phyloP scores from a whole-genome alignment of 2,888 invertebrate species.

The Lagria hirta region DNA sequence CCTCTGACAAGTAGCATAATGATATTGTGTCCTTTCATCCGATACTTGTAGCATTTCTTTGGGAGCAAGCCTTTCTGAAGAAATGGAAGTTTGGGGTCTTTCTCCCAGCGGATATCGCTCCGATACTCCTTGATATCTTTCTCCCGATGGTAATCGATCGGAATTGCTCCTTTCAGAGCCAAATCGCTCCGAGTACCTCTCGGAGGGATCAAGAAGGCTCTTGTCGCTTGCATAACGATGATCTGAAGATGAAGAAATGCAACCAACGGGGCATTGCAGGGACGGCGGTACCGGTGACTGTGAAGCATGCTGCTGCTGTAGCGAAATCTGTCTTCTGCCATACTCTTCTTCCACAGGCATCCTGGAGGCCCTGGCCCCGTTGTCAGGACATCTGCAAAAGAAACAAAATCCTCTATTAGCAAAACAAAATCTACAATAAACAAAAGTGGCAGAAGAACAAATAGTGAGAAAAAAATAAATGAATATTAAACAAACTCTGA shows the following conservation, averaged over 20 bases:
- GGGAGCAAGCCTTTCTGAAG: constrained; percentile 45
- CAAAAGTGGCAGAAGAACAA: no score
- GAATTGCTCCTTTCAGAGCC: constrained; percentile 47
- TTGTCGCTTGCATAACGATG: constrained; percentile 36
- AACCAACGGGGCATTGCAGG: constrained; percentile 42
- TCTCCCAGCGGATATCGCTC: constrained; percentile 53
- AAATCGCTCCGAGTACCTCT: constrained; percentile 38
- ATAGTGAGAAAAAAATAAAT: no score
- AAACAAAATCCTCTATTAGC: constrained; percentile 5
- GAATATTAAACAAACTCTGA: no score
- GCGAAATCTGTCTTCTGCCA: constrained; percentile 37
- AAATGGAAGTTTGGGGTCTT: constrained; percentile 55
- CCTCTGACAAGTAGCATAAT: constrained; percentile 37
- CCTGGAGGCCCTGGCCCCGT: constrained; percentile 65
- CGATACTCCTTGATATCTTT: constrained; percentile 50
- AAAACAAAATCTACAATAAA: no score
- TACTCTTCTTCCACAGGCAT: constrained; percentile 58
- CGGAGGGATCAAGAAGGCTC: constrained; percentile 29
- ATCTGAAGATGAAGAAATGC: constrained; percentile 38
- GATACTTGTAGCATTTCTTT: no score
- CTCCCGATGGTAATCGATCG: constrained; percentile 49
- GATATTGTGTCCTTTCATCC: constrained; percentile 25
- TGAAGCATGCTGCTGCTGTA: constrained; percentile 32
- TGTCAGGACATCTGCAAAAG: constrained; percentile 65
- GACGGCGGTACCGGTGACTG: constrained; percentile 34